Evolutionary conservation across 2,797 vertebrate genomes (phyloP).

Genomic region (Eupleurogrammus muticus): DNA sequence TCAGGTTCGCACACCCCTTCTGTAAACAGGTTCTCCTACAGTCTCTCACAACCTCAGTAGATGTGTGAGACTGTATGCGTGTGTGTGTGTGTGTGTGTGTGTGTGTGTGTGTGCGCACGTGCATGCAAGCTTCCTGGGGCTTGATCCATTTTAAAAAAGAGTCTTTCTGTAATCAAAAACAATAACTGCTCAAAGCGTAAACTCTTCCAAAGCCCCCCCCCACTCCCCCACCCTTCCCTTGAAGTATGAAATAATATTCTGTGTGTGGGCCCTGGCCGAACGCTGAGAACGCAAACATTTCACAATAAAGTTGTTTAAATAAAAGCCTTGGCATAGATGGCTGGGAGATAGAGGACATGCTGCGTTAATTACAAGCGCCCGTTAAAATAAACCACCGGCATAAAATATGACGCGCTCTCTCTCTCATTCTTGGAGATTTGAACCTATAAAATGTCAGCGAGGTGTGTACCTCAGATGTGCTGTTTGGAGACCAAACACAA

Average conservation of each 20-base stretch:
- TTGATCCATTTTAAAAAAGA: conserved; percentile 85
- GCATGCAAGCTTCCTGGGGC: conserved; percentile 55
- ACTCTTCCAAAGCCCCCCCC: conserved; percentile 86
- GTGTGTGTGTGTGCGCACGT: conserved; percentile 24
- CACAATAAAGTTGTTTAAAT: conserved; percentile 99
- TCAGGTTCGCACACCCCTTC: conserved; percentile 78
- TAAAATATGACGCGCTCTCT: conserved; percentile 84
- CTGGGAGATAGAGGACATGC: conserved; percentile 95
- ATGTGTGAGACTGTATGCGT: conserved; percentile 24
- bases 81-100: conserved; percentile 24
- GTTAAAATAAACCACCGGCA: conserved; percentile 97
- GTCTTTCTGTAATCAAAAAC: conserved; percentile 96
- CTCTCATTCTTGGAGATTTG: conserved; percentile 79
- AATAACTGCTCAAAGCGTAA: conserved; percentile 93
- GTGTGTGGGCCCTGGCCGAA: conserved; percentile 95
- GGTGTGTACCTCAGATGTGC: conserved; percentile 91
- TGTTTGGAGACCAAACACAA: conserved; percentile 83
- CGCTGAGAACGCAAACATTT: conserved; percentile 99
- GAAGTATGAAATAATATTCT: conserved; percentile 97
- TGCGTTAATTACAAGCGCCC: conserved; percentile 97
- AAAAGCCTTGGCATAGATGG: conserved; percentile 95
- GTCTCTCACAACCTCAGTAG: conserved; percentile 42
- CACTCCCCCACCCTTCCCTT: conserved; percentile 50
- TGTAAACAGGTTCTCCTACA: conserved; percentile 80
- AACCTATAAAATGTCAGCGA: conserved; percentile 94